Conservation (phyloP, 1,140 invertebrate species). For the Megalopta genalis region DNA sequence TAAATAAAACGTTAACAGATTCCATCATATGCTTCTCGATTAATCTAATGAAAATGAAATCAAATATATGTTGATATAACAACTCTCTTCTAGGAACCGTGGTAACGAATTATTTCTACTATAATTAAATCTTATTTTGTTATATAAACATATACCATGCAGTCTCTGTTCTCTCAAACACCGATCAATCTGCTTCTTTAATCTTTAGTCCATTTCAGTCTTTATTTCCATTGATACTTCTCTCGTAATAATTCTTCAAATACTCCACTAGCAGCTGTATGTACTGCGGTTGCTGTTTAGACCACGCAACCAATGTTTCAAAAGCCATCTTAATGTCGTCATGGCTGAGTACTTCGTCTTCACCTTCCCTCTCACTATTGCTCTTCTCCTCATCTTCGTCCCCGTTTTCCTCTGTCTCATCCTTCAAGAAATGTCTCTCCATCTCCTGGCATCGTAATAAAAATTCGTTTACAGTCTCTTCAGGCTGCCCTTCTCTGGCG, state of each 20-base stretch:
- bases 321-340: not conserved
- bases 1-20: too few relatives aligned
- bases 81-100: not conserved
- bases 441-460: not conserved
- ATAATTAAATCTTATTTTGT: not conserved
- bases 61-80: not conserved
- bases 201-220: too few relatives aligned
- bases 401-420: not conserved
- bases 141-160: not conserved
- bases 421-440: not conserved
- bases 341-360: not conserved
- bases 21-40: not conserved
- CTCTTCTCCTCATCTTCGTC: not conserved
- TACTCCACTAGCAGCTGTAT: not conserved
- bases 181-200: not conserved
- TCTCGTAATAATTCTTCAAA: not conserved
- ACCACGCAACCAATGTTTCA: not conserved
- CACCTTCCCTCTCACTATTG: not conserved
- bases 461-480: slow-evolving; percentile 10
- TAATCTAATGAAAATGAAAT: not conserved
- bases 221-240: too few relatives aligned
- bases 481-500: not conserved
- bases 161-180: not conserved
- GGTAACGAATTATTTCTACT: too few relatives aligned
- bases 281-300: not conserved